These are phyloP conservation scores for Gobiocypris rarus DNA, from an alignment of 2,113 vertebrate genomes.

Conservation along the genomic window DNA sequence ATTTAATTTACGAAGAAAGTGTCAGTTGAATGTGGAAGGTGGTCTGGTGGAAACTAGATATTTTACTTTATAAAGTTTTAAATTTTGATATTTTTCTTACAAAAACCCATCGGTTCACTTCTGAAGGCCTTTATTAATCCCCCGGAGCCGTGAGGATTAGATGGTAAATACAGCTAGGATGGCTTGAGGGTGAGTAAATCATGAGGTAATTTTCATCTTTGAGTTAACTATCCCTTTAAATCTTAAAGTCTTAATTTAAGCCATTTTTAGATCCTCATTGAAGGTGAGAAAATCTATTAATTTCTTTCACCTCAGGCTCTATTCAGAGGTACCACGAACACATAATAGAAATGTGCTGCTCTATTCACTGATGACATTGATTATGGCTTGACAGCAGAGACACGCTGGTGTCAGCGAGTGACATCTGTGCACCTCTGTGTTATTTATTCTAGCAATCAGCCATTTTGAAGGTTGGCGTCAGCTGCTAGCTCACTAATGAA, in stretches of 20 bases:
- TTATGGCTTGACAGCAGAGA: conserved; percentile 35
- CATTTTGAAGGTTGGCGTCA: conserved; percentile 33
- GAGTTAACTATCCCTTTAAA: too few species aligned
- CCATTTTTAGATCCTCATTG: conserved; percentile 11
- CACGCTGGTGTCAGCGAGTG: conserved; percentile 21
- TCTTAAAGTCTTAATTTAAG: background rate
- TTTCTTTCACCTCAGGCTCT: conserved; percentile 28
- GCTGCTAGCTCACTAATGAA: conserved; percentile 43
- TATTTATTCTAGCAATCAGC: conserved; percentile 49
- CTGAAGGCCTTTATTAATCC: too few species aligned
- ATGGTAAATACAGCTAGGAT: too few species aligned
- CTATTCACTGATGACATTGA: conserved; percentile 14
- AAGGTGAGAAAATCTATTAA: conserved; percentile 6
- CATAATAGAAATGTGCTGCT: background rate
- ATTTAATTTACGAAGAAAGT: too few species aligned
- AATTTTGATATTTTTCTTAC: too few species aligned
- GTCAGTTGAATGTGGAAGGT: too few species aligned
- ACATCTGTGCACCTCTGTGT: conserved; percentile 33
- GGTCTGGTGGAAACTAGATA: too few species aligned
- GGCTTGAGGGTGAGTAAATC: too few species aligned
- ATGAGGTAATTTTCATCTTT: too few species aligned
- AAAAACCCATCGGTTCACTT: too few species aligned
- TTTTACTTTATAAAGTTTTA: too few species aligned
- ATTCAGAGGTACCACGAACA: background rate
- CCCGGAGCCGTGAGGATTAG: too few species aligned